A percentile compares a stretch with the other conserved stretches of the same genome.
Evolutionary conservation across 2,113 vertebrate species (phyloP).

Genomic region (Aegotheles bennettii): DNA sequence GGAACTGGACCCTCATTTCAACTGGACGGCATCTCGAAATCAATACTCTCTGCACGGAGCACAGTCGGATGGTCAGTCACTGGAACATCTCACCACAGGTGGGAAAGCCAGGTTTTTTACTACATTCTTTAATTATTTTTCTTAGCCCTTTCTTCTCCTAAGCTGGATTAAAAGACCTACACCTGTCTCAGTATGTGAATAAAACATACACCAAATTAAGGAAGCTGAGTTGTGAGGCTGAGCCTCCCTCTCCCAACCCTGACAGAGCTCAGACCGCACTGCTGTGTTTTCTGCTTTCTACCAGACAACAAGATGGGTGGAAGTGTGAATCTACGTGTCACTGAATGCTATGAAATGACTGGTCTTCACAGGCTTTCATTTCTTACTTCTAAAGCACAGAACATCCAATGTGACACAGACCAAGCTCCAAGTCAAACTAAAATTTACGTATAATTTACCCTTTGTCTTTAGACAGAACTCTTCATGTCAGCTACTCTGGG

Average conservation of each 20-base stretch:
- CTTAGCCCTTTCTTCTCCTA: background rate
- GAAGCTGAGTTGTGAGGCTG: background rate
- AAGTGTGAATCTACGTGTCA: background rate
- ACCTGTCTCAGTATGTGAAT: background rate
- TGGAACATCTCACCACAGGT: background rate
- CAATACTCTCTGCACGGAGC: background rate
- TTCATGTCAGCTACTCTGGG: background rate
- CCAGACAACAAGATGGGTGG: background rate
- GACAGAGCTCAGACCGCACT: rapidly evolving
- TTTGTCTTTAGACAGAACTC: background rate
- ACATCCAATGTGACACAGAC: background rate
- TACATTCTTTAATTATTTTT: background rate
- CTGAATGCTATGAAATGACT: background rate
- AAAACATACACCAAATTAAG: background rate
- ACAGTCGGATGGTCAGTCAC: background rate
- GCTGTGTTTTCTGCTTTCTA: background rate
- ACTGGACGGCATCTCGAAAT: background rate
- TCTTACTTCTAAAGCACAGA: background rate
- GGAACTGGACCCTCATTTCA: background rate
- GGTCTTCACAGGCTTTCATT: background rate
- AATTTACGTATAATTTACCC: background rate
- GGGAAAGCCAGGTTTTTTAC: background rate
- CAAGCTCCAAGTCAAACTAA: background rate
- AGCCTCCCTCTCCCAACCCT: background rate
- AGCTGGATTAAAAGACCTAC: background rate